Evolutionary conservation across 2,113 vertebrate species (phyloP).

Genomic region (Plecotus auritus): DNA sequence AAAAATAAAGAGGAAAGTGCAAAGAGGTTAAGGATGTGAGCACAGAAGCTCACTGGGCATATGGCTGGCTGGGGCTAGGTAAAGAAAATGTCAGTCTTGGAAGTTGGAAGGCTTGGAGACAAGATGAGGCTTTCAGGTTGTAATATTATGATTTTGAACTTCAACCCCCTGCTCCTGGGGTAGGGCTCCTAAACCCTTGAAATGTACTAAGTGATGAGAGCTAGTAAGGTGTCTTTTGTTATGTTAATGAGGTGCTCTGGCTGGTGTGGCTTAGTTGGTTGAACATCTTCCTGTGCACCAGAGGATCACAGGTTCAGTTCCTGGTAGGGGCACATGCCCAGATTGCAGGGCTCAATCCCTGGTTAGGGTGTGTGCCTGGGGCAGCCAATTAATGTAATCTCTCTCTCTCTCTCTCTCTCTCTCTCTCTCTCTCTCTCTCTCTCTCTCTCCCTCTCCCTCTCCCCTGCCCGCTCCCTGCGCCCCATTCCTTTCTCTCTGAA

Average conservation of each 20-base stretch:
- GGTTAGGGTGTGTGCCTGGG: no score
- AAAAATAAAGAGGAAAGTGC: not conserved
- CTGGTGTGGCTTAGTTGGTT: no score
- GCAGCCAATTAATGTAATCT: no score
- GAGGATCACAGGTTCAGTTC: no score
- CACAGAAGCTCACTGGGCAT: not conserved
- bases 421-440: no score
- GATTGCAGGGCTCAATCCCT: no score
- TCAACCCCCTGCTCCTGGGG: not conserved
- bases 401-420: no score
- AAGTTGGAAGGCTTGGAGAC: not conserved
- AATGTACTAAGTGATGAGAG: not conserved
- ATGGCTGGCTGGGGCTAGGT: not conserved
- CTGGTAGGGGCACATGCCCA: no score
- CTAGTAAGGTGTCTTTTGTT: not conserved
- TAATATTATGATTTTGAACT: not conserved
- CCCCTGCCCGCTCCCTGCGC: fast-evolving
- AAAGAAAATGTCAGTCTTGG: not conserved
- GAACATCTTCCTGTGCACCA: no score
- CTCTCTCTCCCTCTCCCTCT: no score
- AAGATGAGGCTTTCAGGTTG: not conserved
- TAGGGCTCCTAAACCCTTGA: not conserved
- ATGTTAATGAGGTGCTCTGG: no score
- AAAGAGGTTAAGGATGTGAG: not conserved
- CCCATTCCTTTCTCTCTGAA: no score